A percentile compares a stretch with the other conserved stretches of the same genome.
These are phyloP conservation scores for Sisor rabdophorus DNA, from an alignment of 2,113 vertebrate genomes.

Conservation along the genomic window DNA sequence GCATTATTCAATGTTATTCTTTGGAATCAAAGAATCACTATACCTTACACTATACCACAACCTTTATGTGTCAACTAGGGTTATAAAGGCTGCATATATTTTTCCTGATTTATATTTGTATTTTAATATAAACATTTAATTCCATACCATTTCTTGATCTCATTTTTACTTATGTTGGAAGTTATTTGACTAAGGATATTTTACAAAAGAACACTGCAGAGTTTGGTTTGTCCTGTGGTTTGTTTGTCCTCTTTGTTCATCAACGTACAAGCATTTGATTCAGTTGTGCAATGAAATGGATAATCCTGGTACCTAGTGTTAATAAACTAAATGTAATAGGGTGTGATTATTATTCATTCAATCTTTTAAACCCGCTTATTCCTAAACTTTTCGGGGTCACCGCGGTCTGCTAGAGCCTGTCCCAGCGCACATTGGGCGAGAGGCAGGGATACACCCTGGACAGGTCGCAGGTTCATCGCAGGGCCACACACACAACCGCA, in stretches of 20 bases:
- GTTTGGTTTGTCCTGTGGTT: background rate
- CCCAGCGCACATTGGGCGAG: no score
- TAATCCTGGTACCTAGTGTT: background rate
- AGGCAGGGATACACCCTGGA: no score
- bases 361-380: no score
- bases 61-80: constrained; percentile 8
- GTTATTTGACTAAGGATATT: no score
- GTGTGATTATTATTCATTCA: background rate
- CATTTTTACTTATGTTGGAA: background rate
- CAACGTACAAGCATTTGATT: constrained; percentile 44
- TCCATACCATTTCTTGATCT: constrained; percentile 26
- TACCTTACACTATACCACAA: background rate
- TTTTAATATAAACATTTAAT: constrained; percentile 19
- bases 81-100: background rate
- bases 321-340: background rate
- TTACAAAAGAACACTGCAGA: constrained; percentile 11
- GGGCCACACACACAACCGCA: no score
- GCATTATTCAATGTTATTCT: background rate
- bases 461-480: no score
- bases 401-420: no score
- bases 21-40: background rate
- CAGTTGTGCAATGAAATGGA: constrained; percentile 35
- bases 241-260: constrained; percentile 20
- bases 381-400: no score
- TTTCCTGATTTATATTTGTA: background rate